Base-by-base conservation (phyloP, 2,113 vertebrate genomes). In the Apodemus speciosus region DNA sequence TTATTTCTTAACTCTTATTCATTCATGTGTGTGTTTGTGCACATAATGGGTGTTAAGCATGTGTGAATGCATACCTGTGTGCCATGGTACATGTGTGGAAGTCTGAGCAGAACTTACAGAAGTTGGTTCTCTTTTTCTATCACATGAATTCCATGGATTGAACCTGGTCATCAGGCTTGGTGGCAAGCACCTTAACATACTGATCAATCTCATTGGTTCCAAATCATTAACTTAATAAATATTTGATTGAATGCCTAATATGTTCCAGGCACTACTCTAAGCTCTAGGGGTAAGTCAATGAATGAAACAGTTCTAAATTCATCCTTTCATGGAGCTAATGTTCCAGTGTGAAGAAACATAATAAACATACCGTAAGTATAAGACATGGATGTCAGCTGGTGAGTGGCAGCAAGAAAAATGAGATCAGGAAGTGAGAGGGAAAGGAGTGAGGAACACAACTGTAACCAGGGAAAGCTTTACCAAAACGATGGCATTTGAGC, bases 181-280 rank as follows among this genome's bases (percentile, higher is more conserved):
- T 43, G 56, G n/a, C n/a, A 83, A 62, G n/a, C 15, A 64, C 58
- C 25, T 11, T 32, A 38, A 64, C 58, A 14, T 27, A 2, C 14
- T 62, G 38, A 43, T 30, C 38, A 81, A 43, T 43, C 38, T 62
- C 27, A 32, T 23, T 62, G n/a, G 15, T 15, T 18, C 64, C 53
- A 92, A 76, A 51, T 62, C 7, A 88, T 72, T 90, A 43, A 90
- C 66, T 62, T 77, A 89, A 90, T 51, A 84, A 89, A 64, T 69
- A 58, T 23, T 73, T 77, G 56, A 88, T 62, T 85, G 80, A 94
- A n/a, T 89, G 27, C 16, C 51, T 85, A 84, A 49, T 40, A 60
- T 53, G 53, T 87, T 91, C 71, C 43, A 85, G 64, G 21, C 18
- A 91, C 43, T 69, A 6, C 51, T 62, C 85, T 88, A 90, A 93